Base-by-base conservation (phyloP, 2,797 vertebrate genomes). In the Phrynocephalus forsythii region DNA sequence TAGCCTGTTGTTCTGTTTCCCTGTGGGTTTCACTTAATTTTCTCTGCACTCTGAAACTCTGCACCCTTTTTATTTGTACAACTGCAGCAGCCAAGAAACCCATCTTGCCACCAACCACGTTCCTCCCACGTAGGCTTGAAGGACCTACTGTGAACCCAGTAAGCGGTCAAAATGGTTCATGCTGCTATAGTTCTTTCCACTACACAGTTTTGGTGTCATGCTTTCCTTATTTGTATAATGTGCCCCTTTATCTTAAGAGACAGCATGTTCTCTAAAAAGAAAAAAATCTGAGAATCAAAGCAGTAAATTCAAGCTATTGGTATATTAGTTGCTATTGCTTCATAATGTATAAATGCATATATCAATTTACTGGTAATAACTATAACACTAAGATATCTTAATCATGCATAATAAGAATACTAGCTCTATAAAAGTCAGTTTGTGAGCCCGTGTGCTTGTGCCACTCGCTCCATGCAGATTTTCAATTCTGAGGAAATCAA, bases 281-380 rank as follows among this genome's bases (percentile, higher is more conserved):
- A 85, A 13, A 94, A 79, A 93, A 94, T 92, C 26, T 90, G 90
- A 95, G 94, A 95, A 95, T 94, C 93, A 91, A 95, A 96, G 95
- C 93, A 96, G 93, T 95, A 96, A 95, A 89, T 94, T 95, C 94
- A 96, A 96, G 94, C 95, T 96, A 96, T 95, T 95, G 93, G 93
- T 94, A 95, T 95, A 96, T 94, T 91, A 95, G 90, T 96, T 95
- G 93, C 95, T 97, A 97, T 97, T 97, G 96, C 97, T 97, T 97
- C 93, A 87, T 96, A 95, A 96, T 95, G 93, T 95, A 95, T 95
- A 96, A 96, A 95, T 96, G 94, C 94, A 96, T 95, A 97, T 96
- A 93, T 96, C 93, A 95, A 95, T 95, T 94, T 94, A 95, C 94
- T 96, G 95, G 89, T 94, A 95, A 89, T 94, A 95, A 96, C 92